Base-by-base conservation (phyloP, 2,797 vertebrate species). In the Galago senegalensis region DNA sequence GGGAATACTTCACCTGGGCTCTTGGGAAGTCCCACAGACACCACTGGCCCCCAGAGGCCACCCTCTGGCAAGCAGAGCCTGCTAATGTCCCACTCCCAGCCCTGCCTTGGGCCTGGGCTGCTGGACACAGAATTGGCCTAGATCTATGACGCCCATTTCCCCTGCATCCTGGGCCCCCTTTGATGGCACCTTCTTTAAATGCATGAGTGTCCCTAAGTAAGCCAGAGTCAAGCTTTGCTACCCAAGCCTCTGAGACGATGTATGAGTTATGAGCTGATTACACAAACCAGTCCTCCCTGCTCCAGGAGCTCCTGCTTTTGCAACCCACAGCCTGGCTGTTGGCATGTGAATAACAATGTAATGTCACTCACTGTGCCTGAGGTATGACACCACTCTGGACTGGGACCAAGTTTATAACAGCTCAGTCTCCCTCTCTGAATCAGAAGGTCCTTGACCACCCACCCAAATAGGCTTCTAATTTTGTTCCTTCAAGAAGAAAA, bases 361-460 rank as follows among this genome's bases (percentile, higher is more conserved):
- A 53, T 53, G 7, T 16, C 37, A 0, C n/a, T 70, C 31, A 18
- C 37, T 0, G 0, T 16, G 9, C 17, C 5, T 0, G 10, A 18
- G 34, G 75, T 3, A 20, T 11, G 46, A 76, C 40, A 31, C 53
- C 40, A 69, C 1, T 0, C 37, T n/a, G 2, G 10, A 31, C 14
- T 34, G 1, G 0, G 23, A 49, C n/a, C 12, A 0, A 0, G 58
- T 5, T 37, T 46, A 40, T n/a, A 10, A 23, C 0, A 0, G 70
- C 40, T 37, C 61, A 21, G 17, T 34, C 34, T 40, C n/a, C n/a
- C 23, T 27, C 34, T 63, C 76, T 37, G 60, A 79, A 49, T 0
- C 34, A 27, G 7, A 56, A 88, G 23, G 37, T 34, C 31, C 53
- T 37, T 56, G 77, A 69, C 43, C 20, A 3, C 29, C 18, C 18